phyloP scores from a whole-genome alignment of 2,113 vertebrate genomes.

The Rhinichthys klamathensis region DNA sequence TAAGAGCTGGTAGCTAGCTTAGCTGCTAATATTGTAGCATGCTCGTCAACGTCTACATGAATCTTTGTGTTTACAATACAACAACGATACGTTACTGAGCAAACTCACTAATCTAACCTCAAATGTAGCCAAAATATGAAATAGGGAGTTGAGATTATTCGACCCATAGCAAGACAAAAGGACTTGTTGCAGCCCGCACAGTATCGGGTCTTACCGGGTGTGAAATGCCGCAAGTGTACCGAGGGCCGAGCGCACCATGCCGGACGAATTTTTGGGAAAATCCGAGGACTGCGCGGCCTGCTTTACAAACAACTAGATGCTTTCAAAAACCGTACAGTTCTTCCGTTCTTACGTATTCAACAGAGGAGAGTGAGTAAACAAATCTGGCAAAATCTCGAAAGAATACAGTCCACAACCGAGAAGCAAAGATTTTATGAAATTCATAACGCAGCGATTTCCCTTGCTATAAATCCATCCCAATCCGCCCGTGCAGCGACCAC shows the following conservation, averaged over 20 bases:
- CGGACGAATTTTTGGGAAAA: slow-evolving; percentile 68
- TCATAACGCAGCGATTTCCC: slow-evolving; percentile 54
- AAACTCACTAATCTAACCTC: background rate
- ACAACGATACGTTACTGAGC: background rate
- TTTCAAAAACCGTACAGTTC: slow-evolving; percentile 52
- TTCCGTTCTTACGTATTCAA: slow-evolving; percentile 60
- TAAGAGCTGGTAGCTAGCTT: background rate
- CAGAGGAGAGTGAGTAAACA: slow-evolving; percentile 18
- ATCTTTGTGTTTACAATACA: slow-evolving; percentile 23
- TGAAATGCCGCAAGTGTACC: slow-evolving; percentile 49
- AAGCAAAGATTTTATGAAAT: slow-evolving; percentile 62
- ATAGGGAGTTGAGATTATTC: background rate
- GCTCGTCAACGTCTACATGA: background rate
- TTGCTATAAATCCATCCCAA: slow-evolving; percentile 76
- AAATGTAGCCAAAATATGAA: background rate
- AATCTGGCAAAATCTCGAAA: slow-evolving; percentile 12
- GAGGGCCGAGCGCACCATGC: slow-evolving; percentile 59
- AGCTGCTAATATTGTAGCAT: slow-evolving; percentile 41
- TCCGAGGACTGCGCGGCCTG: slow-evolving; percentile 70
- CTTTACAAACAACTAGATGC: slow-evolving; percentile 66
- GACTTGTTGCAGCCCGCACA: slow-evolving; percentile 32
- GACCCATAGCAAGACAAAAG: slow-evolving; percentile 3
- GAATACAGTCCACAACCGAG: slow-evolving; percentile 43
- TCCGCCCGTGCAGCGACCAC: slow-evolving; percentile 68
- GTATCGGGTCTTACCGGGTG: slow-evolving; percentile 65